Conservation (phyloP, 2,888 invertebrate genomes). For the Ctena decussata region DNA sequence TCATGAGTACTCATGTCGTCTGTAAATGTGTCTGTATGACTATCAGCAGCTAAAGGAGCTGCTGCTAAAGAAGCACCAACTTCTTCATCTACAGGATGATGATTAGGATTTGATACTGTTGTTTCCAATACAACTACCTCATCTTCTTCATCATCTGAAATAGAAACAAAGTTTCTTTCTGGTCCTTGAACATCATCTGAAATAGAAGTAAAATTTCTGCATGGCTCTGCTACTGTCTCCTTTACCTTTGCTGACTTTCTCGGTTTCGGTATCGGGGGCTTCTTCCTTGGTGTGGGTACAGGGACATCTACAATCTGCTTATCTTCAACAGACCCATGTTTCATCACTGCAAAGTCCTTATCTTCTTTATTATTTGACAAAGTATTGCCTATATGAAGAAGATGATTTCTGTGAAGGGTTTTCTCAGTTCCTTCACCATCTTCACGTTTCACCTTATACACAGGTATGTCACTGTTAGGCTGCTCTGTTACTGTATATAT, state of each 20-base stretch:
- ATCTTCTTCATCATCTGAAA: neutral
- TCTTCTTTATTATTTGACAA: neutral
- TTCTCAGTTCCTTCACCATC: neutral
- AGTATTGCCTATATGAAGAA: neutral
- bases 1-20: too few relatives aligned
- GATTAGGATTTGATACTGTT: too few relatives aligned
- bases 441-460: neutral
- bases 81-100: too few relatives aligned
- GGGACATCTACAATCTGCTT: too few relatives aligned
- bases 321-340: too few relatives aligned
- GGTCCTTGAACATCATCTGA: neutral
- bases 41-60: neutral
- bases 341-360: too few relatives aligned
- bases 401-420: neutral
- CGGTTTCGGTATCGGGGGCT: neutral
- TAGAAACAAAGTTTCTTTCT: neutral
- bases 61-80: neutral
- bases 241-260: neutral
- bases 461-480: neutral
- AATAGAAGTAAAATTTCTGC: neutral
- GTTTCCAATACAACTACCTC: neutral
- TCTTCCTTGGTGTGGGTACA: too few relatives aligned
- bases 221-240: neutral
- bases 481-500: neutral
- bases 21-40: too few relatives aligned